Base-by-base conservation (phyloP, 2,797 vertebrate genomes). In the Protosalanx chinensis region DNA sequence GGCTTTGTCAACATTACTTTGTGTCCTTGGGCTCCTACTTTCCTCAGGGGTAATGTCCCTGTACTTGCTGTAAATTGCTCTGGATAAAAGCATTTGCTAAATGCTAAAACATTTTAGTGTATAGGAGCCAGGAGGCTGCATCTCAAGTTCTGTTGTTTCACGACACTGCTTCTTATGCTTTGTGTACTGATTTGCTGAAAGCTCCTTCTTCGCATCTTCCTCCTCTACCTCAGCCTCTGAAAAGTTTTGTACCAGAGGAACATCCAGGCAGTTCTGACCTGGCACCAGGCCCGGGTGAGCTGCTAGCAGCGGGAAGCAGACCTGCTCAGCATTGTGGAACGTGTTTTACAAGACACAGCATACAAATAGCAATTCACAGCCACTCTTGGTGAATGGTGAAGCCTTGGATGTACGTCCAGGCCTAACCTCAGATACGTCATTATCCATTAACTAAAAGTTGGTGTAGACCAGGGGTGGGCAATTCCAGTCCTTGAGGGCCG, bases 261-360 rank as follows among this genome's bases (percentile, higher is more conserved):
- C 57, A 61, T 71, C 18, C 91, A 91, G 33, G 84, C 96, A 1
- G 94, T 91, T 27, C 72, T 98, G 81, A 96, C 91, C 0, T 98
- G 97, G 97, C 88, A 95, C 72, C 96, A 98, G 86, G 96, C 96
- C 20, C 91, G 95, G 81, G 93, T 89, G 86, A 98, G 95, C 89
- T 98, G 97, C 82, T 93, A 94, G 46, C 96, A 98, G 68, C 97
- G 98, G 84, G 88, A 88, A 0, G 93, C 93, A 0, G 95, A 98
- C 37, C 91, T 98, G 64, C 76, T 98, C 84, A 98, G 96, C 83
- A 90, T 98, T 46, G 87, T 95, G 0, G 95, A 98, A 80, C 81
- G 13, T 13, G 41, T 8, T 46, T 46, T 46, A 46, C 41, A 46
- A 13, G 10, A 46, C 8, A 46, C 10, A 12, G 12, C 10, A 46